A percentile compares a stretch with the other conserved stretches of the same genome.
These are phyloP conservation scores for Ivindomyrus marchei DNA, from an alignment of 2,113 vertebrate species.

Conservation along the genomic window DNA sequence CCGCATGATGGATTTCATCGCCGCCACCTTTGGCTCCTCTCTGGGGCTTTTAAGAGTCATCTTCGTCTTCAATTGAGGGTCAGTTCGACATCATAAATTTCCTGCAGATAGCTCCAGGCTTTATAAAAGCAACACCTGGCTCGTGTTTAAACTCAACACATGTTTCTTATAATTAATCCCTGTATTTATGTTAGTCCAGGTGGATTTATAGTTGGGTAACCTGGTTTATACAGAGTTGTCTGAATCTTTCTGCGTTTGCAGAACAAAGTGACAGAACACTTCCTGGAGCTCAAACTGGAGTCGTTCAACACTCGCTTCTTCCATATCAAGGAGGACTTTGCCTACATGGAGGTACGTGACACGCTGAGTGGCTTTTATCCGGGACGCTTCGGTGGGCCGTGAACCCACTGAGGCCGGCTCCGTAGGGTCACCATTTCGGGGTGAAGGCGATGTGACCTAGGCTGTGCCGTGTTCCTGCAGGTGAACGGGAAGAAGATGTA, in stretches of 20 bases:
- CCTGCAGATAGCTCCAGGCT: not conserved
- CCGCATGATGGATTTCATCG: not conserved
- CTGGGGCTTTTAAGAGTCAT: not conserved
- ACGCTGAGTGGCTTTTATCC: not conserved
- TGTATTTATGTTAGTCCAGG: not conserved
- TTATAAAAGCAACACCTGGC: not conserved
- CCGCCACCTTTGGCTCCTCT: not conserved
- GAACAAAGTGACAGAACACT: slow-evolving; percentile 71
- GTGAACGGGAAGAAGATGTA: slow-evolving; percentile 73
- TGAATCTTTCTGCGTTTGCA: not conserved
- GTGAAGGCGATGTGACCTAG: not conserved
- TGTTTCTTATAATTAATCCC: not conserved
- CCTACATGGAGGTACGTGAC: slow-evolving; percentile 71
- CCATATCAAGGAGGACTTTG: slow-evolving; percentile 82
- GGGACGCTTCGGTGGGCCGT: no score
- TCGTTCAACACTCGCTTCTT: slow-evolving; percentile 79
- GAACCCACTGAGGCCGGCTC: not conserved
- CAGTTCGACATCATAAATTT: not conserved
- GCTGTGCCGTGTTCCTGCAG: slow-evolving; percentile 46
- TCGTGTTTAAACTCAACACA: not conserved
- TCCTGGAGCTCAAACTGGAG: slow-evolving; percentile 83
- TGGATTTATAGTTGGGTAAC: not conserved
- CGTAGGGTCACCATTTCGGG: not conserved
- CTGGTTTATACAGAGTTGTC: not conserved
- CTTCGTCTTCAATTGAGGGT: not conserved